phyloP scores from a whole-genome alignment of 2,888 invertebrate species.

The Drosophila nr. perissopoda region DNA sequence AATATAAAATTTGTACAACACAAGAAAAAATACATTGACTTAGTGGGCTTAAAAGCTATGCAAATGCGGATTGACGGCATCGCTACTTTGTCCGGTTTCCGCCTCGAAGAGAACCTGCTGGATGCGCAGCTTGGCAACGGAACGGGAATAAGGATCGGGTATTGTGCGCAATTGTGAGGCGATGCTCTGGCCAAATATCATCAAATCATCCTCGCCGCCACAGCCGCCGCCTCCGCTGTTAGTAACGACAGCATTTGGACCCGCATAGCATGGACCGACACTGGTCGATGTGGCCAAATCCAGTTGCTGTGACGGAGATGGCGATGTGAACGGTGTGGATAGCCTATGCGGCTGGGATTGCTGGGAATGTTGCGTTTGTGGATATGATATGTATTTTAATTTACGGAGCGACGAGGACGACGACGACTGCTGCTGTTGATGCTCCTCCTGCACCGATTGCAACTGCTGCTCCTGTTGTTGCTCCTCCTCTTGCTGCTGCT shows the following conservation, averaged over 20 bases:
- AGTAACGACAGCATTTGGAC: conserved; percentile 15
- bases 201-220: conserved; percentile 64
- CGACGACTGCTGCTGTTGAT: conserved; percentile 17
- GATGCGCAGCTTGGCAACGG: conserved; percentile 81
- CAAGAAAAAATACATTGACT: background rate
- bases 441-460: background rate
- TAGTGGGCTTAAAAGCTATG: conserved; percentile 29
- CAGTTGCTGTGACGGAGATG: conserved; percentile 38
- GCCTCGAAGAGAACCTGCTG: conserved; percentile 82
- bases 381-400: conserved; percentile 27
- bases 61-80: conserved; percentile 41
- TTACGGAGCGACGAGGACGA: conserved; percentile 36
- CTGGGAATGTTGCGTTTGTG: conserved; percentile 10
- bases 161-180: conserved; percentile 77
- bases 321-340: conserved; percentile 40
- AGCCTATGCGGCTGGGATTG: conserved; percentile 29
- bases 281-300: conserved; percentile 24
- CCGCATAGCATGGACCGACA: conserved; percentile 20
- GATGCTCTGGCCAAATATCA: conserved; percentile 76
- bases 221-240: conserved; percentile 10
- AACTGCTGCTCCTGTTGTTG: conserved; percentile 6
- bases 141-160: conserved; percentile 75
- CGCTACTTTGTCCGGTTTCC: conserved; percentile 74
- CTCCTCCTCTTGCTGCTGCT: conserved; percentile 14
- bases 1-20: conserved; percentile 11